Evolutionary conservation across 1,140 invertebrate species (phyloP).

Genomic region (Scaptomyza graminum): DNA sequence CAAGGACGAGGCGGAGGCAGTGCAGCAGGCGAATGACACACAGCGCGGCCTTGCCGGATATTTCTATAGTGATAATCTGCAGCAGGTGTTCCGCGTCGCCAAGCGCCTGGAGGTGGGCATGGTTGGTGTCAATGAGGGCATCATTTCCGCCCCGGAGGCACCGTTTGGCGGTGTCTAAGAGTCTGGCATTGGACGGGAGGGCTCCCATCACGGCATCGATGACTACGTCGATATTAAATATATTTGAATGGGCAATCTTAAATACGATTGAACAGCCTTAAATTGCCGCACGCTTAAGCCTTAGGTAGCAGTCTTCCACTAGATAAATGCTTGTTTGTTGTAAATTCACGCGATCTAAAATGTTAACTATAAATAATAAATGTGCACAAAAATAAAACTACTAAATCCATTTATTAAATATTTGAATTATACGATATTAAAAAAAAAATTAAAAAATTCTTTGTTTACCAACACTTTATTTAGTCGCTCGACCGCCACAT

Average conservation of each 20-base stretch:
- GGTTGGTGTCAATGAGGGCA: constrained; percentile 98
- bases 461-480: background rate
- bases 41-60: constrained; percentile 93
- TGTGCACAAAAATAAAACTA: constrained; percentile 44
- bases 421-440: background rate
- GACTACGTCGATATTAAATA: constrained; percentile 99
- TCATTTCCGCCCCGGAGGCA: constrained; percentile 95
- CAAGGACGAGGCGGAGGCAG: constrained; percentile 93
- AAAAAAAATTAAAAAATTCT: too few species aligned
- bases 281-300: constrained; percentile 38
- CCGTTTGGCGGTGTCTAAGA: constrained; percentile 99
- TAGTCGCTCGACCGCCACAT: constrained; percentile 6
- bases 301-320: constrained; percentile 73
- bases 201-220: constrained; percentile 96
- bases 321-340: constrained; percentile 62
- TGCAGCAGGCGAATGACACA: constrained; percentile 91
- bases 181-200: constrained; percentile 98
- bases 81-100: constrained; percentile 96
- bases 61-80: constrained; percentile 95
- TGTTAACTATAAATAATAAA: constrained; percentile 47
- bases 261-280: constrained; percentile 58
- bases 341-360: constrained; percentile 28
- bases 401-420: background rate
- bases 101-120: constrained; percentile 95
- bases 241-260: constrained; percentile 90